Evolutionary conservation across 2,888 invertebrate genomes (phyloP), one percentile per base, ranked within the genome.

Genomic region (Deroplatys truncata): DNA sequence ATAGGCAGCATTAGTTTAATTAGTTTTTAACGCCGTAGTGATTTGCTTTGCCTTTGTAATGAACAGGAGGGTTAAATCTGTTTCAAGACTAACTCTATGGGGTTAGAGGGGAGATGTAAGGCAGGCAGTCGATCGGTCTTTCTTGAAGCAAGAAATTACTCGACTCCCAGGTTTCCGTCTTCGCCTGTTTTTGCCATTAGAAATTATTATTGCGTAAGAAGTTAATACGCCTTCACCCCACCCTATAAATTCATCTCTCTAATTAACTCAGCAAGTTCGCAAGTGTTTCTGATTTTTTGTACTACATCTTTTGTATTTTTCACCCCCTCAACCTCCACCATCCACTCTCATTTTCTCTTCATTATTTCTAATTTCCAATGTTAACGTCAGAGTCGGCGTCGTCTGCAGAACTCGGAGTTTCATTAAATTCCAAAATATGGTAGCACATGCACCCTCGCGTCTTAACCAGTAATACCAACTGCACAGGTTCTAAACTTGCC

Each of bases 171-270:
- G 83, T 86, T 90, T 89, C 84, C 49, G 49, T 86, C 56, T 89
- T 88, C 89, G 86, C 43, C 88, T 90, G 90, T 89, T 90, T 72
- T 90, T 90, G 86, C 84, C 86, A 86, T 89, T 88, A 84, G 87
- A 84, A 89, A 89, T 90, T 89, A 90, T 89, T 89, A 86, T 89
- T 89, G 86, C 86, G 56, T 88, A 89, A 86, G 89, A 89, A 86
- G 28, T 87, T 87, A 87, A 83, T 87, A 87, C 35, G 16, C 25
- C 20, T 72, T 72, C 56, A 16, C 56, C 56, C 25, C 5, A 72
- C 56, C 20, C 82, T 85, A 88, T 85, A 90, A 90, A 90, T 88
- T 90, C 56, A 82, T 87, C 89, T 56, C 25, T 29, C 89, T 90
- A 90, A 90, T 90, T 90, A 90, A 87, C 89, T 90, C 86, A 84